phyloP scores from a whole-genome alignment of 1,140 invertebrate species.

The Tribolium castaneum region DNA sequence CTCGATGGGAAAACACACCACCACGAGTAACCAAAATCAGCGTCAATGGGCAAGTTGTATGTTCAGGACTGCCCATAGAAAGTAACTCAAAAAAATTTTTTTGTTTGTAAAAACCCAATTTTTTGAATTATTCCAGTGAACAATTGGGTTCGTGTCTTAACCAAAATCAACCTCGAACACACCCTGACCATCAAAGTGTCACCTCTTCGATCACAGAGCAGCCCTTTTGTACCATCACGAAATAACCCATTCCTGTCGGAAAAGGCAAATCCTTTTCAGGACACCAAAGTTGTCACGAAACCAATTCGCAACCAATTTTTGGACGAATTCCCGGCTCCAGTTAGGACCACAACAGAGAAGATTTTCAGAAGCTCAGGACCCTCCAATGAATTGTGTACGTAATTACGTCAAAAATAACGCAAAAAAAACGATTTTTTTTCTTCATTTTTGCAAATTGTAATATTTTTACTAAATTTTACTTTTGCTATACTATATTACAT shows the following conservation, averaged over 20 bases:
- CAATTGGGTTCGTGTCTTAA: slow-evolving; percentile 50
- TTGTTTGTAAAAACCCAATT: too few species aligned
- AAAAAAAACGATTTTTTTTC: background rate
- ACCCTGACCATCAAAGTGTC: slow-evolving; percentile 51
- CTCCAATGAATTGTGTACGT: background rate
- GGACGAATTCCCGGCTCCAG: background rate
- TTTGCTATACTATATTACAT: too few species aligned
- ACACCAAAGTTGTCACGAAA: background rate
- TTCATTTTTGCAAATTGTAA: background rate
- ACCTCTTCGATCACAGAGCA: slow-evolving; percentile 17
- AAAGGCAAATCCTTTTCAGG: background rate
- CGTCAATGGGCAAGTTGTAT: slow-evolving; percentile 58
- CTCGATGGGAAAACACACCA: slow-evolving; percentile 54
- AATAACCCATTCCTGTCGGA: background rate
- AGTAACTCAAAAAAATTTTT: too few species aligned
- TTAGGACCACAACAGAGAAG: background rate
- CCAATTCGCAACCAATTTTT: background rate
- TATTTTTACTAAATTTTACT: too few species aligned
- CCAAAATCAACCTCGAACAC: slow-evolving; percentile 59
- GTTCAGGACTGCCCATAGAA: slow-evolving; percentile 55
- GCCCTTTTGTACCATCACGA: background rate
- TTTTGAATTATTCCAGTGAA: slow-evolving; percentile 58
- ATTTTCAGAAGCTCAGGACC: background rate
- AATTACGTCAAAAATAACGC: background rate
- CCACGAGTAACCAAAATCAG: slow-evolving; percentile 59